Evolutionary conservation across 1,140 invertebrate species (phyloP).

Genomic region (Papilio glaucus): DNA sequence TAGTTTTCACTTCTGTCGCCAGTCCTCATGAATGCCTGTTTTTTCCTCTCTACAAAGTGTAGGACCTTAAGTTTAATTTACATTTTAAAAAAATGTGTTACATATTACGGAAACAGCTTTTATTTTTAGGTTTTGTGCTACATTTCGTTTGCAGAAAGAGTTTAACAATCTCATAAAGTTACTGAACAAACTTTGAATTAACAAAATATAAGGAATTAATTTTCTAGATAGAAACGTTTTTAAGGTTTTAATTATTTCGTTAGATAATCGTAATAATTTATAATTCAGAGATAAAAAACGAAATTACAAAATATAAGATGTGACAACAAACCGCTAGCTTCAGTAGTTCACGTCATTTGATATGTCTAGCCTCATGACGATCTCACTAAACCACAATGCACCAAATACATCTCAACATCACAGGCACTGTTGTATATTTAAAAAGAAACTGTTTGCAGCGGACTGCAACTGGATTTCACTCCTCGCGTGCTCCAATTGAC

Average conservation of each 20-base stretch:
- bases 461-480: neutral
- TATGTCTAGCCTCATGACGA: neutral
- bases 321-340: constrained; percentile 39
- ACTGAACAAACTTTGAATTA: too few species aligned
- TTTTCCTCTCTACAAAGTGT: too few species aligned
- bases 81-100: too few species aligned
- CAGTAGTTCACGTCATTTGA: constrained; percentile 5
- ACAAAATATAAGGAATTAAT: too few species aligned
- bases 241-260: neutral
- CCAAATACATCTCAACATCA: constrained; percentile 42
- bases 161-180: too few species aligned
- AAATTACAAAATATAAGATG: neutral
- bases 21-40: too few species aligned
- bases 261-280: neutral
- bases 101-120: too few species aligned
- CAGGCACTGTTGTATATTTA: neutral
- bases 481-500: constrained; percentile 43
- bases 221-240: too few species aligned
- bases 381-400: constrained; percentile 44
- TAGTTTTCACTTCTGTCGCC: too few species aligned
- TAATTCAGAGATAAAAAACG: neutral
- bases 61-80: too few species aligned
- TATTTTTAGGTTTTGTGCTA: too few species aligned
- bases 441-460: neutral
- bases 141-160: too few species aligned